Conservation (phyloP, 2,888 invertebrate species). For the Urechis unicinctus region DNA sequence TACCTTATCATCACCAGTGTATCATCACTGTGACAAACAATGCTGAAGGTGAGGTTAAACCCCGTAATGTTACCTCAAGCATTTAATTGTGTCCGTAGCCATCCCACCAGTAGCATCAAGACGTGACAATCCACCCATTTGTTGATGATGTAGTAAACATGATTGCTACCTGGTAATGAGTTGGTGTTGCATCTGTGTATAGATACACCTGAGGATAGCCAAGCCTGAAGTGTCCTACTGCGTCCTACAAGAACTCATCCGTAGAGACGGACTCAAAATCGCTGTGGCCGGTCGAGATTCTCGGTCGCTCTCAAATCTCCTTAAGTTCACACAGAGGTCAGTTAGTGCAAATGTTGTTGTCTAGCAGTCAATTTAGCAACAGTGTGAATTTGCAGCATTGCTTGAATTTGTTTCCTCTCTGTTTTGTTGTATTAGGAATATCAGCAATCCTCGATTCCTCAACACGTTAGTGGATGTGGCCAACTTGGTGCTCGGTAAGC, state of each 20-base stretch:
- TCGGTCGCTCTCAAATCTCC: slow-evolving; percentile 60
- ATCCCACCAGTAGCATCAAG: too few relatives aligned
- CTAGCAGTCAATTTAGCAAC: not conserved
- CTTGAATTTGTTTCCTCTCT: too few relatives aligned
- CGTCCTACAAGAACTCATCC: slow-evolving; percentile 77
- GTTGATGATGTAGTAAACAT: too few relatives aligned
- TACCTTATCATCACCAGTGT: too few relatives aligned
- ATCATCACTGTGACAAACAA: too few relatives aligned
- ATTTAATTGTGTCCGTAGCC: too few relatives aligned
- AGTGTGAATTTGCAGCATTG: not conserved
- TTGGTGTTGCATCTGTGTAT: not conserved
- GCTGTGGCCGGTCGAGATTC: slow-evolving; percentile 71
- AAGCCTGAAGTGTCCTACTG: slow-evolving; percentile 71
- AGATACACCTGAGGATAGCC: slow-evolving; percentile 19
- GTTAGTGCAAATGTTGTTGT: slow-evolving; percentile 2
- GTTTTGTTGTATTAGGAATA: not conserved
- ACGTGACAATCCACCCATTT: too few relatives aligned
- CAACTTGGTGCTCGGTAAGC: not conserved
- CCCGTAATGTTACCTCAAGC: too few relatives aligned
- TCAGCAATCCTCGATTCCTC: not conserved
- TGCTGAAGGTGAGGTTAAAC: too few relatives aligned
- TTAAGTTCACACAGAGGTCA: slow-evolving; percentile 59
- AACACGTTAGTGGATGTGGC: not conserved
- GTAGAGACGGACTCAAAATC: slow-evolving; percentile 68
- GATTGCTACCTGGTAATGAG: slow-evolving; percentile 6